Evolutionary conservation across 2,797 vertebrate genomes (phyloP).

Genomic region (Cryptoblepharus egeriae): DNA sequence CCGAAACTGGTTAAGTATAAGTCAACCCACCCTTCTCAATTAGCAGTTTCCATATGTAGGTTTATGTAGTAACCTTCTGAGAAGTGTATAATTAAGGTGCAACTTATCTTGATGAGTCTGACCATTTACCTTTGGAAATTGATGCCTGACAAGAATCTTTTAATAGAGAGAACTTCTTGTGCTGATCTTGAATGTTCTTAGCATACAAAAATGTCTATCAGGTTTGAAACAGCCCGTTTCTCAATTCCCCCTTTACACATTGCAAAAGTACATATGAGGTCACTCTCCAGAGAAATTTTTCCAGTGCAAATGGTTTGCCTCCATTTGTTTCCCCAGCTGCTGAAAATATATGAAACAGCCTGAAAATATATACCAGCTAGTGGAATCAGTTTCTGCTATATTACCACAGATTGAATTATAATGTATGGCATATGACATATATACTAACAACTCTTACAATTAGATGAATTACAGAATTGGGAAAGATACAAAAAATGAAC

Average conservation of each 20-base stretch:
- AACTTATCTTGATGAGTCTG: background rate
- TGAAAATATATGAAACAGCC: constrained; percentile 24
- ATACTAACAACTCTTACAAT: constrained; percentile 1
- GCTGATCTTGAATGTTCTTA: constrained; percentile 2
- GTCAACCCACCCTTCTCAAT: constrained; percentile 14
- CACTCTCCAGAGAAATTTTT: constrained; percentile 10
- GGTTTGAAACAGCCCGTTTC: constrained; percentile 13
- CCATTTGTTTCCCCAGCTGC: constrained; percentile 32
- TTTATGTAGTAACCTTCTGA: constrained; percentile 1
- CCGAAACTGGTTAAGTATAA: constrained; percentile 20
- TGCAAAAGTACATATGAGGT: constrained; percentile 25
- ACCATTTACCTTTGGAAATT: constrained; percentile 22
- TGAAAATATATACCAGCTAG: too few species aligned
- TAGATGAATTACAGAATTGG: background rate
- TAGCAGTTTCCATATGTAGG: constrained; percentile 9
- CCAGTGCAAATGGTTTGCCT: constrained; percentile 9
- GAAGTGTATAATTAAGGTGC: constrained; percentile 15
- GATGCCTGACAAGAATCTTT: constrained; percentile 12
- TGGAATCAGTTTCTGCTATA: background rate
- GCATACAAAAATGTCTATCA: constrained; percentile 4
- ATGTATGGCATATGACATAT: background rate
- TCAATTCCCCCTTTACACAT: background rate
- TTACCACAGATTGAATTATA: constrained; percentile 30
- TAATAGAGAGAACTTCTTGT: background rate
- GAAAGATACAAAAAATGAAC: constrained; percentile 15